Evolutionary conservation across 2,888 invertebrate genomes (phyloP).

Genomic region (Megaustenia siamemsis): DNA sequence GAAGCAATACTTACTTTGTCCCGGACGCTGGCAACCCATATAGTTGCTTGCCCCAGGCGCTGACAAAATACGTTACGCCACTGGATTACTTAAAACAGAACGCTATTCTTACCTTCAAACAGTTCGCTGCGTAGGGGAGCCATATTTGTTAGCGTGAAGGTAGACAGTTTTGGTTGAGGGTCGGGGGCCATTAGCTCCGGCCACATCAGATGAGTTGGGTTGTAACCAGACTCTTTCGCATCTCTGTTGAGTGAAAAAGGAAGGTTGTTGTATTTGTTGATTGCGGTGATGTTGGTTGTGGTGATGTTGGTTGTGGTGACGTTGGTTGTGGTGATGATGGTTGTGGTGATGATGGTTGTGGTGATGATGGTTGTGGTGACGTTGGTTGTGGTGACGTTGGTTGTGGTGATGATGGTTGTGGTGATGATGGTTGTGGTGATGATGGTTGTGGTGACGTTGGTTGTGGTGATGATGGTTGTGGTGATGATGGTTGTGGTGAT

Average conservation of each 20-base stretch:
- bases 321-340: too few relatives aligned
- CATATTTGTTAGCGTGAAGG: slow-evolving; percentile 70
- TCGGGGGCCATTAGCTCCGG: slow-evolving; percentile 66
- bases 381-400: background rate
- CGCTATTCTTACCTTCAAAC: slow-evolving; percentile 42
- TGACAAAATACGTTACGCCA: too few relatives aligned
- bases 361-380: background rate
- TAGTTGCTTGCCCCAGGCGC: too few relatives aligned
- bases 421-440: too few relatives aligned
- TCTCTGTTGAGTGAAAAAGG: slow-evolving; percentile 45
- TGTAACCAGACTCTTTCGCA: slow-evolving; percentile 64
- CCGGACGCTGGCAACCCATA: too few relatives aligned
- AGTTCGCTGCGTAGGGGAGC: slow-evolving; percentile 68
- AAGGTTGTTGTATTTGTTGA: background rate
- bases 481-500: too few relatives aligned
- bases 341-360: background rate
- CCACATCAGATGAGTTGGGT: slow-evolving; percentile 65
- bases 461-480: too few relatives aligned
- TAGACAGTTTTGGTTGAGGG: slow-evolving; percentile 62
- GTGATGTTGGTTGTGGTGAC: too few relatives aligned
- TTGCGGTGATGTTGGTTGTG: background rate
- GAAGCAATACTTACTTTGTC: too few relatives aligned
- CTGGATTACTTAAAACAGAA: too few relatives aligned
- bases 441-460: background rate
- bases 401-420: too few relatives aligned